Evolutionary conservation across 2,888 invertebrate species (phyloP).

Genomic region (Diaprepes abbreviatus): DNA sequence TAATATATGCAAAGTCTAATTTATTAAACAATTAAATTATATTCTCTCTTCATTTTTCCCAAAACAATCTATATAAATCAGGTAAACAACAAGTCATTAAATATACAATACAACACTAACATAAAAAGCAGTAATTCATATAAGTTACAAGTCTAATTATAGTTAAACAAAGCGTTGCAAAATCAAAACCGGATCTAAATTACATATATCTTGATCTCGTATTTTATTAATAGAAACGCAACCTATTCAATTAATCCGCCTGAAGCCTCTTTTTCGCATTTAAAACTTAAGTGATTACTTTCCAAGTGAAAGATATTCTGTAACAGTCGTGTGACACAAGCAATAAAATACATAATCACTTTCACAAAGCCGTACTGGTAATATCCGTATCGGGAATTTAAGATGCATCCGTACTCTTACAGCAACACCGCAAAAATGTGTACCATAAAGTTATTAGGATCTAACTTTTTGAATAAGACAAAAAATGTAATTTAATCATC

Average conservation of each 20-base stretch:
- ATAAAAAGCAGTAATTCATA: neutral
- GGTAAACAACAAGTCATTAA: too few species aligned
- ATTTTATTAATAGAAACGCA: constrained; percentile 27
- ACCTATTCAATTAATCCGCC: constrained; percentile 41
- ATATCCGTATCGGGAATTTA: constrained; percentile 3
- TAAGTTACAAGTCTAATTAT: constrained; percentile 7
- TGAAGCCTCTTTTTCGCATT: constrained; percentile 38
- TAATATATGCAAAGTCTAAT: too few species aligned
- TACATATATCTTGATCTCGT: constrained; percentile 29
- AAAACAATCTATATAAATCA: too few species aligned
- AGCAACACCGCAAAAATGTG: too few species aligned
- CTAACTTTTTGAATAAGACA: too few species aligned
- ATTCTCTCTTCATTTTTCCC: too few species aligned
- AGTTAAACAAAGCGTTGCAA: constrained; percentile 19
- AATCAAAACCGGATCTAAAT: constrained; percentile 40
- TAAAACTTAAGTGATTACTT: constrained; percentile 42
- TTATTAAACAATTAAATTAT: too few species aligned
- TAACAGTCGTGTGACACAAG: constrained; percentile 46
- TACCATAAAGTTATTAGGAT: too few species aligned
- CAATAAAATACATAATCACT: constrained; percentile 47
- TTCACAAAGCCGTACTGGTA: constrained; percentile 37
- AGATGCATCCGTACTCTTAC: neutral
- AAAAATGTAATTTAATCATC: too few species aligned
- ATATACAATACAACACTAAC: too few species aligned
- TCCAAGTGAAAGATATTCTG: constrained; percentile 51